Conservation (phyloP, 1,140 invertebrate genomes). For the Cataglyphis hispanica region DNA sequence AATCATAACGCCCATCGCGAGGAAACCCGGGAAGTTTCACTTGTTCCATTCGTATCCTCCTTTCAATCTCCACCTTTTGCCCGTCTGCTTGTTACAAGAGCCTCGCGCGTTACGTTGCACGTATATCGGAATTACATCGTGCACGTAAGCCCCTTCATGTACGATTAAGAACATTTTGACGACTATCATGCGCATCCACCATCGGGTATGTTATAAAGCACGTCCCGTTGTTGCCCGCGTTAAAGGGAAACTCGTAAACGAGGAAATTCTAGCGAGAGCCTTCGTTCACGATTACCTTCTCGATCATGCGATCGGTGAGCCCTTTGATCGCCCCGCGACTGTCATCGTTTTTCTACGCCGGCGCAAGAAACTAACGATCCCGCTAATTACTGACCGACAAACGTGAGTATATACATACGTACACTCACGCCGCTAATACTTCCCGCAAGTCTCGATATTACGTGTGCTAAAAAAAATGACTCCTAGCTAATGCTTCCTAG, state of each 20-base stretch:
- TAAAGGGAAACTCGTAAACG: slow-evolving; percentile 16
- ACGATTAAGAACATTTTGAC: slow-evolving; percentile 48
- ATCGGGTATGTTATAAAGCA: slow-evolving; percentile 9
- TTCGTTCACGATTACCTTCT: slow-evolving; percentile 30
- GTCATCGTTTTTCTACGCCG: slow-evolving; percentile 32
- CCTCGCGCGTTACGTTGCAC: slow-evolving; percentile 6
- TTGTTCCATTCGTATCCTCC: slow-evolving; percentile 27
- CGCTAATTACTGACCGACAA: slow-evolving; percentile 41
- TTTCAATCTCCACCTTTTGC: background rate
- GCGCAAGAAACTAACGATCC: slow-evolving; percentile 29
- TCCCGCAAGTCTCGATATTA: slow-evolving; percentile 31
- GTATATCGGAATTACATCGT: slow-evolving; percentile 20
- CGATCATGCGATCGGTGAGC: slow-evolving; percentile 44
- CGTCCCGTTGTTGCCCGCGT: slow-evolving; percentile 32
- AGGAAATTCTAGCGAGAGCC: slow-evolving; percentile 38
- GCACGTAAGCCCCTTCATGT: background rate
- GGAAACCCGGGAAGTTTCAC: slow-evolving; percentile 9
- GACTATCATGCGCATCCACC: slow-evolving; percentile 11
- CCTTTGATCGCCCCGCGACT: slow-evolving; percentile 47
- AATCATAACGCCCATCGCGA: slow-evolving; percentile 38
- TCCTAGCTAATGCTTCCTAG: too few relatives aligned
- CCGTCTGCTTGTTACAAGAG: background rate
- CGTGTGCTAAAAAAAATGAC: slow-evolving; percentile 34
- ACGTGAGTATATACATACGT: slow-evolving; percentile 14
- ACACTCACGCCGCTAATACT: background rate